phyloP scores from a whole-genome alignment of 2,113 vertebrate genomes.

The Apteryx mantelli region DNA sequence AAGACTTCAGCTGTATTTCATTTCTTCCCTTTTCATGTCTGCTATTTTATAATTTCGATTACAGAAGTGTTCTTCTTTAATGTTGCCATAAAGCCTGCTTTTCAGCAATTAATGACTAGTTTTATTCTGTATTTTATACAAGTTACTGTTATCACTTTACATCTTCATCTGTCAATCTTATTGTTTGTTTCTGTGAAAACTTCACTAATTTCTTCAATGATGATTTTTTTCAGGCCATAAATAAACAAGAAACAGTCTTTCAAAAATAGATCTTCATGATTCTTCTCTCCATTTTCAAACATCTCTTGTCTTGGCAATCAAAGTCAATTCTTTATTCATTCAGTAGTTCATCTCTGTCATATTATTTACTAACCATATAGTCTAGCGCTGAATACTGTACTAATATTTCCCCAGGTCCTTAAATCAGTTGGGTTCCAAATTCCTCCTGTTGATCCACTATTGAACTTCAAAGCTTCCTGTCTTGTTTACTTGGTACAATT shows the following conservation, averaged over 20 bases:
- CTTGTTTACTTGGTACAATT: neutral
- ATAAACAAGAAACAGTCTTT: neutral
- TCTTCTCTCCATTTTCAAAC: neutral
- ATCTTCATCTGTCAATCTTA: neutral
- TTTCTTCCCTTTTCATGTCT: neutral
- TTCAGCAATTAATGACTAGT: neutral
- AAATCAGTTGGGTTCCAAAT: neutral
- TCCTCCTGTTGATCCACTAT: neutral
- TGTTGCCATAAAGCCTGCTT: neutral
- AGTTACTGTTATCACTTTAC: neutral
- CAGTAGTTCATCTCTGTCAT: neutral
- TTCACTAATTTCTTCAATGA: neutral
- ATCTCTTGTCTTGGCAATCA: neutral
- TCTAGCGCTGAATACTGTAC: neutral
- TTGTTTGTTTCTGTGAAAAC: neutral
- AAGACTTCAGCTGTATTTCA: neutral
- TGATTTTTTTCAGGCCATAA: neutral
- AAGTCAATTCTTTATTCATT: neutral
- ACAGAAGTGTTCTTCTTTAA: neutral
- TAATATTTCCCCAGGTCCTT: neutral
- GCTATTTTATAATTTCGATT: neutral
- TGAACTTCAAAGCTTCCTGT: neutral
- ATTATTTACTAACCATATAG: neutral
- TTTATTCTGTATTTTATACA: neutral
- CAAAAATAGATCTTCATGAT: neutral